A percentile compares a stretch with the other conserved stretches of the same genome.
Conservation (phyloP, 1,140 invertebrate species). For the Brachionus manjavacas region DNA sequence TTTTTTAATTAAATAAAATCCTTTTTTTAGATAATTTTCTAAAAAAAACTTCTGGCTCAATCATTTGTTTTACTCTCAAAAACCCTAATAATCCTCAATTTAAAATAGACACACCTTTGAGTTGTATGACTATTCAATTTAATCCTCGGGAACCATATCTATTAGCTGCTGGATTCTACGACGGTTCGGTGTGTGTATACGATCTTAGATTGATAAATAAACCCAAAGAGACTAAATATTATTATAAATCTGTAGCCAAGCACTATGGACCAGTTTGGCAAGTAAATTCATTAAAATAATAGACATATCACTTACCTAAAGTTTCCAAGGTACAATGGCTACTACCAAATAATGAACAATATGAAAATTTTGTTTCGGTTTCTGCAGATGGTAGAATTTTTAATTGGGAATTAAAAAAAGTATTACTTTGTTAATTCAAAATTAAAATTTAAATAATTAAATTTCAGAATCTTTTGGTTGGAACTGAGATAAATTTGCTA, state of each 20-base stretch:
- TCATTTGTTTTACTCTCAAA: conserved; percentile 78
- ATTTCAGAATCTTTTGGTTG: conserved; percentile 53
- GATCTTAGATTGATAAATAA: conserved; percentile 63
- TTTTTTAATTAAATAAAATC: conserved; percentile 41
- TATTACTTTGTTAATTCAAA: conserved; percentile 44
- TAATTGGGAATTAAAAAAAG: conserved; percentile 79
- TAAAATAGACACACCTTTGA: conserved; percentile 71
- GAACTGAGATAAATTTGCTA: neutral
- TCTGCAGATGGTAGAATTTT: conserved; percentile 77
- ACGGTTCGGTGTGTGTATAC: conserved; percentile 81
- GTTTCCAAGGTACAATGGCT: conserved; percentile 54
- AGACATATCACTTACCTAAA: neutral
- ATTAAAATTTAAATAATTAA: conserved; percentile 48
- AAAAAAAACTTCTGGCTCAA: conserved; percentile 67
- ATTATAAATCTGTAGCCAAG: conserved; percentile 56
- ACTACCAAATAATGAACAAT: conserved; percentile 64
- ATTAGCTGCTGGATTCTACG: conserved; percentile 75
- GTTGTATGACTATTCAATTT: conserved; percentile 79
- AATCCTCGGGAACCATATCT: conserved; percentile 73
- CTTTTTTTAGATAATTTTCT: conserved; percentile 69
- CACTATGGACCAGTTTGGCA: conserved; percentile 59
- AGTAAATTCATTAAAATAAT: conserved; percentile 41
- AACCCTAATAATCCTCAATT: conserved; percentile 87
- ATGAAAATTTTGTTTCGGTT: conserved; percentile 79
- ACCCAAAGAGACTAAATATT: conserved; percentile 46